Conservation (phyloP, 2,888 invertebrate genomes). For the Schizaphis graminum region DNA sequence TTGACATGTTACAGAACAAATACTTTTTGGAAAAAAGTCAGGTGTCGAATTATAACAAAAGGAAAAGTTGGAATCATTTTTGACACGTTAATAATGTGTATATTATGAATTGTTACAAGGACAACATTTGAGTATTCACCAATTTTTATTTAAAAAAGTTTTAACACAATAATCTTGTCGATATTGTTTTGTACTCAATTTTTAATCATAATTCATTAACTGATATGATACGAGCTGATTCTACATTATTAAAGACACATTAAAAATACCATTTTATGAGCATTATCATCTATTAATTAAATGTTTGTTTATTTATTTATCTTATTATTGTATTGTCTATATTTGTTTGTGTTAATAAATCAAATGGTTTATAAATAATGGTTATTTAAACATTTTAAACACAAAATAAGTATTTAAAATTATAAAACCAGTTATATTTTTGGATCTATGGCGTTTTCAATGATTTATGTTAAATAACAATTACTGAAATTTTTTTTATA, state of each 20-base stretch:
- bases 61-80: slow-evolving; percentile 1
- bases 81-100: neutral
- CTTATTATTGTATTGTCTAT: too few species aligned
- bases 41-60: slow-evolving; percentile 9
- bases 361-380: neutral
- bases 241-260: neutral
- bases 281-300: neutral
- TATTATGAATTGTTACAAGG: neutral
- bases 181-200: neutral
- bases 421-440: neutral
- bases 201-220: neutral
- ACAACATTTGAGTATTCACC: neutral
- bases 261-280: neutral
- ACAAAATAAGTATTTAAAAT: neutral
- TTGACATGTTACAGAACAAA: neutral
- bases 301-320: neutral
- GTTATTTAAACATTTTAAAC: neutral
- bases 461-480: neutral
- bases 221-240: neutral
- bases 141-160: neutral
- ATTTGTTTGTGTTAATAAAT: neutral
- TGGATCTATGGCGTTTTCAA: neutral
- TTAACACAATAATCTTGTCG: neutral
- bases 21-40: neutral
- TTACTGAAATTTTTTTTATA: neutral